Base-by-base conservation (phyloP, 2,797 vertebrate species). In the Hapalemur alaotrensis region DNA sequence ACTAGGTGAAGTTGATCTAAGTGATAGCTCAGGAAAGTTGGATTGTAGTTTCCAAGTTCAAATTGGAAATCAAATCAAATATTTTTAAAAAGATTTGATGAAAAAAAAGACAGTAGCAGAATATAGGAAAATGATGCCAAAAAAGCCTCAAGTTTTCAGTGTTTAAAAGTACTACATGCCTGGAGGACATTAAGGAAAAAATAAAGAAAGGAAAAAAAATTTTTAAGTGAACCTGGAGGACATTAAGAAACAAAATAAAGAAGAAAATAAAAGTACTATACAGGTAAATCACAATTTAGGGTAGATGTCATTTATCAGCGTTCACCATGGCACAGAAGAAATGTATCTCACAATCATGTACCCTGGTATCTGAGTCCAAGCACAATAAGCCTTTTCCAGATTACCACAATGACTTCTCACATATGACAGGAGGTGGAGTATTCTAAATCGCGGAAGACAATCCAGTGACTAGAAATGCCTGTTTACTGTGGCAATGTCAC, bases 11-110 rank as follows among this genome's bases (percentile, higher is more conserved):
- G 35, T 41, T 92, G 23, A 84, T 52, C 2, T 63, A 52, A 25
- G 20, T 69, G 9, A 61, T 57, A 73, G 22, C 10, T 82, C 59
- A 91, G 46, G 69, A 38, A 91, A 69, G 18, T 80, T 85, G 17
- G n/a, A 41, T 15, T 72, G 0, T 28, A 63, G 78, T n/a, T 78
- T 79, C 30, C n/a, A 59, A 93, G 14, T 80, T 93, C 14, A 72
- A 92, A 93, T 76, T 76, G 5, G 20, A 86, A 95, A 83, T 48
- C 46, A 79, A 61, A 35, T 48, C 41, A 93, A 89, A 85, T 79
- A 86, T 32, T 79, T 84, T 80, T 50, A 52, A 63, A 88, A 78
- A 50, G 2, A 76, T 38, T 52, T 73, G 23, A 54, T 72, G 17
- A 76, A 89, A 69, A 72, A 6, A 88, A 88, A 75, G 5, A 5